Evolutionary conservation across 2,888 invertebrate genomes (phyloP), one percentile per base, ranked within the genome.

Genomic region (Campoletis raptor): DNA sequence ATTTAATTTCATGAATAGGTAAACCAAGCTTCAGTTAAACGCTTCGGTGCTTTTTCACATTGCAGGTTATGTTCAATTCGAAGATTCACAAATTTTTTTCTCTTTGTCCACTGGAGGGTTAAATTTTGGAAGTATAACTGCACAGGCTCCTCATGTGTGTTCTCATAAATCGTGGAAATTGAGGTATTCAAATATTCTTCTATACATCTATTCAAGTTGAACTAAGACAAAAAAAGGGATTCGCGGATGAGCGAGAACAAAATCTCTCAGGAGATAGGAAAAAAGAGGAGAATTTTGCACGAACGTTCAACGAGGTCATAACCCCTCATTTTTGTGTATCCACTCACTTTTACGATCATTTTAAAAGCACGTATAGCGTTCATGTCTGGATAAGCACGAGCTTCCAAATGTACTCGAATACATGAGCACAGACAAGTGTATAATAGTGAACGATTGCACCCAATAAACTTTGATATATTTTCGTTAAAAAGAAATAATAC

Each of bases 261-360:
- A 79, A 40, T 74, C 67, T 76, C 15, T 48, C 61, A 42, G 36
- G 45, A 74, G 61, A 73, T 52, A 57, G 57, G n/a, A 21, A n/a
- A 48, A 67, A 36, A 74, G 52, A 24, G 18, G 48, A n/a, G 80
- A 73, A 86, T 83, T 86, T 86, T 69, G 77, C 86, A 86, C 81
- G 83, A 86, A 78, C 83, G 77, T 78, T 86, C 81, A 81, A 86
- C 81, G 86, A 83, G 77, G 83, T 66, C 81, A 83, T 86, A 86
- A 86, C 86, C 83, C 69, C 69, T 82, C 86, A 81, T 86, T 81
- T 83, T 86, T 86, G 81, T 86, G 83, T 81, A 83, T 86, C 83
- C 81, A 67, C 73, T 81, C 83, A 81, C 67, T 86, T 83, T 86
- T 81, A 83, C 73, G 86, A 86, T 81, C 83, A 83, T 83, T 86